phyloP scores from a whole-genome alignment of 2,113 vertebrate genomes.

The Philantomba maxwellii region DNA sequence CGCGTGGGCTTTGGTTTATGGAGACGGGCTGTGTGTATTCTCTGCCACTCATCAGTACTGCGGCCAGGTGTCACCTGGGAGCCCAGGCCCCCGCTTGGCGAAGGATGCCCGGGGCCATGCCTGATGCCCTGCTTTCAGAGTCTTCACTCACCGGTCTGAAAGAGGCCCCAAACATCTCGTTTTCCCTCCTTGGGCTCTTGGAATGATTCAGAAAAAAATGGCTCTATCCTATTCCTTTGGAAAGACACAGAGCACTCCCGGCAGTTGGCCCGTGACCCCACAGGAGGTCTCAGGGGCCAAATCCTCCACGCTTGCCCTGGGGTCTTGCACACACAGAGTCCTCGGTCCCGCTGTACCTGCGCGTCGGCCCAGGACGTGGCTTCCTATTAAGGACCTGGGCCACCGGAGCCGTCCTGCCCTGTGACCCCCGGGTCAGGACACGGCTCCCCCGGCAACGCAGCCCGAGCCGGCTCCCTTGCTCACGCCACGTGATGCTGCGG shows the following conservation, averaged over 20 bases:
- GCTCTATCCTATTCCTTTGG: neutral
- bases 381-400: rapidly evolving
- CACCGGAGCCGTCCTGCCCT: too few species aligned
- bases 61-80: too few species aligned
- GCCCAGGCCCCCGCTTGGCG: rapidly evolving
- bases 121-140: rapidly evolving
- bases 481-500: rapidly evolving
- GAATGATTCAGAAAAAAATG: neutral
- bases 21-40: rapidly evolving
- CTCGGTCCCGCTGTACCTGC: rapidly evolving
- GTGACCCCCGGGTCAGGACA: neutral
- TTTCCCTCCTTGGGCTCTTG: neutral
- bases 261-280: neutral
- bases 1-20: rapidly evolving
- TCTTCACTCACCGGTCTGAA: too few species aligned
- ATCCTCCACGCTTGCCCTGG: rapidly evolving
- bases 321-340: too few species aligned
- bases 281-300: neutral
- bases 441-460: rapidly evolving
- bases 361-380: rapidly evolving
- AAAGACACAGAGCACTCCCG: rapidly evolving
- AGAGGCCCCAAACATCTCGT: rapidly evolving
- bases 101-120: too few species aligned
- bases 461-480: rapidly evolving
- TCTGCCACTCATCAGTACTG: rapidly evolving